Evolutionary conservation across 2,113 vertebrate species (phyloP).

Genomic region (Crypturellus undulatus): DNA sequence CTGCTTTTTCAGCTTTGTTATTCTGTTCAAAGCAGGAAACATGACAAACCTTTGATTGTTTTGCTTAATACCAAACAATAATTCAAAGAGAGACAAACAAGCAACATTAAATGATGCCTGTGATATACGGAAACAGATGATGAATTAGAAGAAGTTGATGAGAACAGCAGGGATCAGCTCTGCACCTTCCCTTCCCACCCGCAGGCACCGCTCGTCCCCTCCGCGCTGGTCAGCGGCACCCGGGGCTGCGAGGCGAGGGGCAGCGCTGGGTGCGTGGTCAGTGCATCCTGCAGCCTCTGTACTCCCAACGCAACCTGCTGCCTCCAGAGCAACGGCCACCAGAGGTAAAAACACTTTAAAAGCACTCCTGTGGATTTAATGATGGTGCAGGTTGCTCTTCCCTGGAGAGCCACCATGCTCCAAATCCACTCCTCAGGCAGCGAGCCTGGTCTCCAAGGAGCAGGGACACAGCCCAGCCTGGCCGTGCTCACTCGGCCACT

Average conservation of each 20-base stretch:
- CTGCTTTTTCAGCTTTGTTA: conserved; percentile 67
- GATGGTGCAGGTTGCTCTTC: background rate
- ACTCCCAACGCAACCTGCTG: background rate
- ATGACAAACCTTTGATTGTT: conserved; percentile 78
- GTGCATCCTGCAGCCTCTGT: rapidly evolving
- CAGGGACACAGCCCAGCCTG: rapidly evolving
- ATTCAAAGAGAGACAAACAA: conserved; percentile 76
- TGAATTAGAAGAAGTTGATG: conserved; percentile 39
- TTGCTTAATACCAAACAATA: conserved; percentile 75
- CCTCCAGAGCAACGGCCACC: background rate
- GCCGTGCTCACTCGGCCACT: background rate
- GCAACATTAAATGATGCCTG: conserved; percentile 65
- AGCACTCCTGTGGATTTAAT: background rate
- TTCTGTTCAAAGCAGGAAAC: conserved; percentile 68
- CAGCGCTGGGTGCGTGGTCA: rapidly evolving
- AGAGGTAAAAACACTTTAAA: rapidly evolving
- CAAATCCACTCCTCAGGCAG: background rate
- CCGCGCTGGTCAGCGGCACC: rapidly evolving
- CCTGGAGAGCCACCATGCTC: background rate
- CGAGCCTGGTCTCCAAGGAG: background rate
- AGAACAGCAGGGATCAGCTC: background rate
- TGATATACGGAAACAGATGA: conserved; percentile 1
- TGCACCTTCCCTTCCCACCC: rapidly evolving
- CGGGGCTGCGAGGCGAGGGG: background rate
- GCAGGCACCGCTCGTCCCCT: background rate